A percentile compares a stretch with the other conserved stretches of the same genome.
Evolutionary conservation across 1,140 invertebrate species (phyloP).

Genomic region (Mamestra configurata): DNA sequence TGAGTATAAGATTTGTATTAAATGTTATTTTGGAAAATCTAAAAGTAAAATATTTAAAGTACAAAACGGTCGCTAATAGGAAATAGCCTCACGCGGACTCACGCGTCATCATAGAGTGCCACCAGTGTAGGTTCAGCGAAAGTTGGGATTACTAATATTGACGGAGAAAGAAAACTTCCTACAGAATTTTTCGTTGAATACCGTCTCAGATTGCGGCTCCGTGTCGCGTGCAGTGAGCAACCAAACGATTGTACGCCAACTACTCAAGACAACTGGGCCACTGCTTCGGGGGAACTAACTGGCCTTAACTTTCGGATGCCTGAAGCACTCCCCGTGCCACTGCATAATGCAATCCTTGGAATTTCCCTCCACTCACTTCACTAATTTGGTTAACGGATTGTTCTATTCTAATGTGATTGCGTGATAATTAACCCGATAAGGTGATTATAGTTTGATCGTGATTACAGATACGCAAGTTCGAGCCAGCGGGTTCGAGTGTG

Average conservation of each 20-base stretch:
- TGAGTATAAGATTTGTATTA: too few relatives aligned
- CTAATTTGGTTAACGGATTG: neutral
- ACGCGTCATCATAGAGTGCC: too few relatives aligned
- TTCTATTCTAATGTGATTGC: neutral
- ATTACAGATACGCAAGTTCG: neutral
- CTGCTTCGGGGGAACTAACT: conserved; percentile 2
- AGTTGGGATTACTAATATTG: neutral
- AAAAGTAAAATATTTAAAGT: too few relatives aligned
- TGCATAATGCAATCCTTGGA: conserved; percentile 30
- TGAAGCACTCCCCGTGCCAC: neutral
- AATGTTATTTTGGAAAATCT: too few relatives aligned
- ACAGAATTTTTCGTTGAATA: neutral
- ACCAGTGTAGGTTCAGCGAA: neutral
- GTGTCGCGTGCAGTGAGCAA: neutral
- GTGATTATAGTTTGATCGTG: neutral
- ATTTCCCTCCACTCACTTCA: conserved; percentile 5
- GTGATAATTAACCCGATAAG: neutral
- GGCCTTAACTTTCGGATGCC: conserved; percentile 7
- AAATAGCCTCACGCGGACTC: too few relatives aligned
- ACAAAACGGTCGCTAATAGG: too few relatives aligned
- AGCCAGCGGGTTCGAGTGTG: neutral
- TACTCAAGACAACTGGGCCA: conserved; percentile 26
- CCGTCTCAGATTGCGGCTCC: neutral
- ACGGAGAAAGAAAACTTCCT: neutral
- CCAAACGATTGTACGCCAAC: conserved; percentile 7